phyloP scores from a whole-genome alignment of 2,113 vertebrate species.

The Colius striatus region DNA sequence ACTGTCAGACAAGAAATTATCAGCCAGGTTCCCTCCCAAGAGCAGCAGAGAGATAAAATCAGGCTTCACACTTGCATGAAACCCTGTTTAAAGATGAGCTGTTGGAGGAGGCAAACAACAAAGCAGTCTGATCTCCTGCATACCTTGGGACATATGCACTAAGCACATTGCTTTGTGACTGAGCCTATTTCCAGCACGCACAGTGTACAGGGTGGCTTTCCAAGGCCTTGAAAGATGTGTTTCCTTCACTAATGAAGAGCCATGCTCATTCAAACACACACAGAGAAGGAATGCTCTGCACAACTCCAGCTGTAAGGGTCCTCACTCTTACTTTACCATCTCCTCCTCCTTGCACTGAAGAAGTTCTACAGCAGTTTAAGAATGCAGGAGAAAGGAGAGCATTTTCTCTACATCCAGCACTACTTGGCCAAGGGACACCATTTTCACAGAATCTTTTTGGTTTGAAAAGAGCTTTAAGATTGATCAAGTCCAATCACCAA shows the following conservation, averaged over 20 bases:
- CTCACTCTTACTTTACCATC: background rate
- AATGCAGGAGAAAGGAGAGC: background rate
- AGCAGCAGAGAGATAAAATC: background rate
- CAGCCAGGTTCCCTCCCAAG: background rate
- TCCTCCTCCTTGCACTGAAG: background rate
- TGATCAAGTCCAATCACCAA: too few relatives aligned
- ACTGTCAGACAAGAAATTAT: background rate
- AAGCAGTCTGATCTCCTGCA: background rate
- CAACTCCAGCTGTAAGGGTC: background rate
- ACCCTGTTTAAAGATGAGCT: background rate
- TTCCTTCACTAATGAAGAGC: background rate
- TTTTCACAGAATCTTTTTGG: background rate
- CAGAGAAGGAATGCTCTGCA: background rate
- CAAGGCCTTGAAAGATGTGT: background rate
- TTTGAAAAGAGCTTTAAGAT: too few relatives aligned
- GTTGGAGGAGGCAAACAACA: background rate
- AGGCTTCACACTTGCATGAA: background rate
- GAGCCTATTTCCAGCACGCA: background rate
- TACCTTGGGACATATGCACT: background rate
- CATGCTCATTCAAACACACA: background rate
- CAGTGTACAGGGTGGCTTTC: background rate
- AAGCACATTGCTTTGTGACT: background rate
- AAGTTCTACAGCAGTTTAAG: background rate
- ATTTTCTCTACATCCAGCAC: background rate
- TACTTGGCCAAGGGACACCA: background rate